These are phyloP conservation scores for Xiphorhynchus elegans DNA, from an alignment of 2,113 vertebrate species.

Conservation along the genomic window DNA sequence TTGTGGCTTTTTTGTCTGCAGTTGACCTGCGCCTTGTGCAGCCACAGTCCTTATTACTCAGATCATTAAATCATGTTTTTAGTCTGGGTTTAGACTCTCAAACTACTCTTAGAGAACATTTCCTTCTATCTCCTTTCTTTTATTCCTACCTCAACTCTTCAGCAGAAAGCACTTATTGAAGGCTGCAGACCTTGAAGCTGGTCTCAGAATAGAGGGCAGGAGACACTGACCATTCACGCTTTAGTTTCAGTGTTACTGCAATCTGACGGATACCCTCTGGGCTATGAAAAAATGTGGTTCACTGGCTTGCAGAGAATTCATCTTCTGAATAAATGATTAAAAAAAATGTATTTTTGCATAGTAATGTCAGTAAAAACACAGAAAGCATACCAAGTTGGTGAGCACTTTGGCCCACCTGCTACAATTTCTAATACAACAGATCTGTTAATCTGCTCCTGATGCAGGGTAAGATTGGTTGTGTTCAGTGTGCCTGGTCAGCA, in stretches of 20 bases:
- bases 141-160: slow-evolving; percentile 5
- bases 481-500: background rate
- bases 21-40: background rate
- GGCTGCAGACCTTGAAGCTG: background rate
- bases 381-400: background rate
- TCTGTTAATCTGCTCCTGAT: background rate
- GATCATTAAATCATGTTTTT: slow-evolving; percentile 5
- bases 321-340: background rate
- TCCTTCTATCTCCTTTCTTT: slow-evolving; percentile 22
- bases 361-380: background rate
- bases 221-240: background rate
- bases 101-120: background rate
- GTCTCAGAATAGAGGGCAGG: background rate
- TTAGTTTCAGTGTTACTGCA: background rate
- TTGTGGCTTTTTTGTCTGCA: background rate
- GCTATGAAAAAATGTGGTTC: background rate
- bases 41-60: background rate
- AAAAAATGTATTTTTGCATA: background rate
- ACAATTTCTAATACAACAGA: background rate
- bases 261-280: background rate
- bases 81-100: background rate
- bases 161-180: background rate
- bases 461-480: background rate
- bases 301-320: background rate
- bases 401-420: background rate